Conservation (phyloP, 2,888 invertebrate genomes). For the Stictocephala bisonia region DNA sequence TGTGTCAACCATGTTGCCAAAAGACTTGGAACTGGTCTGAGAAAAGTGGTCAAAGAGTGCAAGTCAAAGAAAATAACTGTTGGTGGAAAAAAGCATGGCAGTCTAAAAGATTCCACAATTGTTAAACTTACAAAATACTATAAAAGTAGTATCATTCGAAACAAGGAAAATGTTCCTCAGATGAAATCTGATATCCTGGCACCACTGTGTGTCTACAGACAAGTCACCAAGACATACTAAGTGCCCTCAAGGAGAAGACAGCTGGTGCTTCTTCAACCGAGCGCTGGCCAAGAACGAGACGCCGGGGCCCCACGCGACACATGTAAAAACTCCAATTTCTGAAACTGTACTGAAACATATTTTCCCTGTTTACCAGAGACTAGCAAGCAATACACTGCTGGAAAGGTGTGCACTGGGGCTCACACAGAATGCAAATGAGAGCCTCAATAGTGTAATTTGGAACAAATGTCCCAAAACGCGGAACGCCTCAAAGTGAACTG, state of each 20-base stretch:
- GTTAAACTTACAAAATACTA: conserved; percentile 49
- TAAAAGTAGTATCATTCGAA: conserved; percentile 51
- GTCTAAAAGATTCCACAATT: conserved; percentile 34
- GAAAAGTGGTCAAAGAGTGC: conserved; percentile 12
- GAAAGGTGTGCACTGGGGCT: conserved; percentile 49
- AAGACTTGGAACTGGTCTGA: conserved; percentile 40
- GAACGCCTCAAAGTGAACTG: no score
- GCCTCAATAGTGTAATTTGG: conserved; percentile 52
- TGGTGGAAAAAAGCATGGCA: conserved; percentile 36
- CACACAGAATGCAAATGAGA: conserved; percentile 53
- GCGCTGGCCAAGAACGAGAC: conserved; percentile 42
- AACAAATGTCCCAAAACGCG: conserved; percentile 49
- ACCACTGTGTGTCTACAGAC: conserved; percentile 56
- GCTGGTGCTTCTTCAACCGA: conserved; percentile 54
- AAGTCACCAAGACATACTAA: conserved; percentile 55
- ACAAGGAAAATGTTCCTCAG: conserved; percentile 45
- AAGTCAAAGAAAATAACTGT: conserved; percentile 30
- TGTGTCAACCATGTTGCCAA: conserved; percentile 49
- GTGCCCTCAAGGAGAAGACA: conserved; percentile 50
- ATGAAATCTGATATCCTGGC: conserved; percentile 53
- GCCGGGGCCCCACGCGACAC: neutral
- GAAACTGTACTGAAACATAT: conserved; percentile 45
- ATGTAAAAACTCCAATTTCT: neutral
- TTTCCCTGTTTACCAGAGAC: conserved; percentile 49
- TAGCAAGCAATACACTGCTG: conserved; percentile 45